Evolutionary conservation across 2,888 invertebrate species (phyloP), one percentile per base, ranked within the genome.

Genomic region (Conops quadrifasciatus): DNA sequence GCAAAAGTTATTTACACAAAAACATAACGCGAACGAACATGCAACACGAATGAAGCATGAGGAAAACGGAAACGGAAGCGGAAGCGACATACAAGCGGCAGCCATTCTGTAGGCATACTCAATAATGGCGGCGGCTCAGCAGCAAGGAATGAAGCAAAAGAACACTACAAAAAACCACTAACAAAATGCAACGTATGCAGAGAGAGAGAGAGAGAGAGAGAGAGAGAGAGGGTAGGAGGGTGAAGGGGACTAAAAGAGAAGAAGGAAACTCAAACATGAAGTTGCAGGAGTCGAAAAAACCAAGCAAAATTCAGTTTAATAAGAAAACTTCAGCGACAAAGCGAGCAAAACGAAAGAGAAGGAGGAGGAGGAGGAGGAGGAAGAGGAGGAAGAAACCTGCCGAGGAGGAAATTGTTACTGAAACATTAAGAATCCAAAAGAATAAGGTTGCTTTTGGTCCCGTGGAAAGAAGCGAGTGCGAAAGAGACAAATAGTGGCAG

Each of bases 1-100:
- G 47, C 13, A 59, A 56, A 56, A 28, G 67, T 51, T 62, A 62
- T 68, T 68, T 60, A 60, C 68, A 62, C 68, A 68, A 47, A 68
- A 68, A 68, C 62, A 36, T 62, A 51, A 49, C 62, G 36, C 51
- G 15, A n/a, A 66, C 66, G 36, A 9, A 62, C 60, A 60, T 26
- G 63, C 63, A 63, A 45, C 11, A 13, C 13, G 28, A 51, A 36
- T 59, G 43, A 43, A 21, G 60, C 49, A 60, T 19, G 58, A 59
- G 68, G 60, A 59, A 68, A 60, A 60, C 49, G 68, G 68, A 68
- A 51, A 53, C 19, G 53, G 45, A 62, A 43, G 30, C 19, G 53
- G 45, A 62, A 43, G 30, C 21, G 19, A 7, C 15, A 53, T 28
- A 36, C 19, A 15, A 30, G 49, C 28, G 43, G 28, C 16, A 43